Evolutionary conservation across 2,113 vertebrate genomes (phyloP).

Genomic region (Phalacrocorax brasilianus): DNA sequence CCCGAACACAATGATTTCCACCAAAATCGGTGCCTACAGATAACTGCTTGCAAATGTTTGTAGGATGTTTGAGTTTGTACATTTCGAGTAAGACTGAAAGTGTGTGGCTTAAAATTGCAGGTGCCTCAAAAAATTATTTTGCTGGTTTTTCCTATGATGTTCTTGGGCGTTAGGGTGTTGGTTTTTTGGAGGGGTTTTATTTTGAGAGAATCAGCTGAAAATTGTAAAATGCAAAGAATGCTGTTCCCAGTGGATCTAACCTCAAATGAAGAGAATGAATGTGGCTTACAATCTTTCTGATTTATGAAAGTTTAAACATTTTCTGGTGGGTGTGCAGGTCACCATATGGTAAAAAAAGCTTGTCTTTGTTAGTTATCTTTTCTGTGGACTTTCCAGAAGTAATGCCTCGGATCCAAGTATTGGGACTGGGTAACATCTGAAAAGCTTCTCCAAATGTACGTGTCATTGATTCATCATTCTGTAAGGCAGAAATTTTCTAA

Average conservation of each 20-base stretch:
- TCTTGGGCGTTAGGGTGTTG: not conserved
- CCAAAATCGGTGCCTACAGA: not conserved
- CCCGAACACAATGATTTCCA: not conserved
- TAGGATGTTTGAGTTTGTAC: not conserved
- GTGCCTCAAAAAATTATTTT: not conserved
- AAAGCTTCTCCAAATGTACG: not conserved
- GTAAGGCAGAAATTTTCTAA: not conserved
- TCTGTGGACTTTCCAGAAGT: not conserved
- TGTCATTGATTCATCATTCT: not conserved
- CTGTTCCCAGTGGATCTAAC: not conserved
- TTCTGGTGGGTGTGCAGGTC: not conserved
- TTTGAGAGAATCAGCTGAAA: not conserved
- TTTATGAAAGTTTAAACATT: constrained; percentile 20
- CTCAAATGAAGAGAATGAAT: not conserved
- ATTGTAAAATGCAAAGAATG: not conserved
- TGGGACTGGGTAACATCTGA: not conserved
- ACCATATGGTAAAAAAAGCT: not conserved
- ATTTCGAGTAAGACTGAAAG: not conserved
- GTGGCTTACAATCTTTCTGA: not conserved
- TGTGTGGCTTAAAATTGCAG: not conserved
- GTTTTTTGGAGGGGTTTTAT: not conserved
- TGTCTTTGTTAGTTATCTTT: not conserved
- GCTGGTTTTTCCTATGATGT: not conserved
- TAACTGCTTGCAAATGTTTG: not conserved
- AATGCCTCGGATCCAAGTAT: not conserved